A percentile compares a stretch with the other conserved stretches of the same genome.
Evolutionary conservation across 2,888 invertebrate species (phyloP).

Genomic region (Chouioia cunea): DNA sequence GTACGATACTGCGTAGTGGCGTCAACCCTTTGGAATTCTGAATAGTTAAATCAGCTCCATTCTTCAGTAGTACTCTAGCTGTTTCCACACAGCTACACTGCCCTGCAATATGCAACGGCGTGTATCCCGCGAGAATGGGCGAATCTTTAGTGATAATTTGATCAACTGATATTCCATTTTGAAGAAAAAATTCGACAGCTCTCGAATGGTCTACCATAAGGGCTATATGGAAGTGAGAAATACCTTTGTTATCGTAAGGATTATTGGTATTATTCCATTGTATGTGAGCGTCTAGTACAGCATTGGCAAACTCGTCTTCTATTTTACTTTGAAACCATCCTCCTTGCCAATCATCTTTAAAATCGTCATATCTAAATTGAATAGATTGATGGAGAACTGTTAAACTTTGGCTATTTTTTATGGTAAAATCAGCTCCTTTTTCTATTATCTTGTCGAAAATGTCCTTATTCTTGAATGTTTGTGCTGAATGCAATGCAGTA

Average conservation of each 20-base stretch:
- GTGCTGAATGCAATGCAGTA: conserved; percentile 20
- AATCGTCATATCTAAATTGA: neutral
- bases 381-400: neutral
- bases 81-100: neutral
- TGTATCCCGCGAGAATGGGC: conserved; percentile 5
- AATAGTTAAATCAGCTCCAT: neutral
- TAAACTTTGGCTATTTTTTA: neutral
- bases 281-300: neutral
- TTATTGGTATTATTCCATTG: neutral
- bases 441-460: neutral
- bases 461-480: too few relatives aligned
- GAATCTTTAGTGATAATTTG: neutral
- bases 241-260: conserved; percentile 7
- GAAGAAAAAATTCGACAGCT: conserved; percentile 4
- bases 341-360: neutral
- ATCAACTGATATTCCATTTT: neutral
- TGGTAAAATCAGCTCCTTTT: neutral
- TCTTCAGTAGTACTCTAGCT: neutral
- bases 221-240: conserved; percentile 29
- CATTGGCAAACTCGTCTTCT: neutral
- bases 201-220: neutral
- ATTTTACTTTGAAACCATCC: neutral
- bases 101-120: conserved; percentile 19
- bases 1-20: conserved; percentile 6
- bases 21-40: neutral